phyloP scores from a whole-genome alignment of 2,888 invertebrate genomes.

The Nesidiocoris tenuis region DNA sequence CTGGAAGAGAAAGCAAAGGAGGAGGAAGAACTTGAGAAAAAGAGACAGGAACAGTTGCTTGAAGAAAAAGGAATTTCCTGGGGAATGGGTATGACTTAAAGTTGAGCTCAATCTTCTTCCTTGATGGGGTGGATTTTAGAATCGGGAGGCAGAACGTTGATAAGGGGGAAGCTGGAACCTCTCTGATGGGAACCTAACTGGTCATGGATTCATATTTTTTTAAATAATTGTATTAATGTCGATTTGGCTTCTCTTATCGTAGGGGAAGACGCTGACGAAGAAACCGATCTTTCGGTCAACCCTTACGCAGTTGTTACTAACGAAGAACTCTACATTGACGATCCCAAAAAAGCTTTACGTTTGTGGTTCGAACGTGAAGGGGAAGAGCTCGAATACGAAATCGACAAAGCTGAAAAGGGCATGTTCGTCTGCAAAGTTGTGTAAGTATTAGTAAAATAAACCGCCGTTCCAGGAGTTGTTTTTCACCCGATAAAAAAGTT shows the following conservation, averaged over 20 bases:
- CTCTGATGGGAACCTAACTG: too few species aligned
- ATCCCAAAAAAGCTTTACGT: constrained; percentile 91
- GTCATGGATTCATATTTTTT: too few species aligned
- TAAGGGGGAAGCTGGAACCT: too few species aligned
- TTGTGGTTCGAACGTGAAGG: constrained; percentile 95
- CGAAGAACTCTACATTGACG: constrained; percentile 86
- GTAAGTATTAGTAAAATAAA: too few species aligned
- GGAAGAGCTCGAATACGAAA: constrained; percentile 78
- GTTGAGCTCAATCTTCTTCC: too few species aligned
- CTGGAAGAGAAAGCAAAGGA: constrained; percentile 49
- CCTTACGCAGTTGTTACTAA: constrained; percentile 78
- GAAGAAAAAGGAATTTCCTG: constrained; percentile 71
- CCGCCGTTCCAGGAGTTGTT: too few species aligned
- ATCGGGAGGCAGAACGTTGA: too few species aligned
- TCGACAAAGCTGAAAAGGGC: constrained; percentile 80
- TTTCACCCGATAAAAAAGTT: too few species aligned
- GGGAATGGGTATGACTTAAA: constrained; percentile 84
- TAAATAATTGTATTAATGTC: too few species aligned
- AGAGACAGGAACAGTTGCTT: constrained; percentile 46
- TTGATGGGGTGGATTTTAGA: too few species aligned
- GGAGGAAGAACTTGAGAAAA: constrained; percentile 46
- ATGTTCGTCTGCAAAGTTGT: constrained; percentile 77
- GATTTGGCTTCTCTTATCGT: too few species aligned
- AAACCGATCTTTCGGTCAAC: constrained; percentile 76
- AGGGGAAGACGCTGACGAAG: constrained; percentile 85